Evolutionary conservation across 2,888 invertebrate genomes (phyloP).

Genomic region (Hydriomena furcata): DNA sequence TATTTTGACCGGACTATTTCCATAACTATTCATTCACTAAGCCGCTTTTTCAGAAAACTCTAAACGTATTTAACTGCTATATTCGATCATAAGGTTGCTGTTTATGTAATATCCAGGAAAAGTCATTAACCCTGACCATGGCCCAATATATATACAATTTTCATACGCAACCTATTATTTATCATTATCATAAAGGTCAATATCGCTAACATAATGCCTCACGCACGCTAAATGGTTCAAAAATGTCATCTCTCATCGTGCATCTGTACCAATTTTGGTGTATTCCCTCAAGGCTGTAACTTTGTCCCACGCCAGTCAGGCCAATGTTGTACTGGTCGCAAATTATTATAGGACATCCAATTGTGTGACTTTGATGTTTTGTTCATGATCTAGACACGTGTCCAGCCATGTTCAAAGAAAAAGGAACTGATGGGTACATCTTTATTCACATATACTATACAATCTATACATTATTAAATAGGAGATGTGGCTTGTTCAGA

Average conservation of each 20-base stretch:
- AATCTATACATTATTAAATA: too few species aligned
- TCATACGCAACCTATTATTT: not conserved
- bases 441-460: too few species aligned
- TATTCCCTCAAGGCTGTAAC: slow-evolving; percentile 9
- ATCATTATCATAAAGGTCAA: slow-evolving; percentile 11
- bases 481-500: too few species aligned
- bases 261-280: slow-evolving; percentile 15
- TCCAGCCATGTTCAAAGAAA: too few species aligned
- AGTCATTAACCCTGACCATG: slow-evolving; percentile 9
- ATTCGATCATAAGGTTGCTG: not conserved
- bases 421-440: too few species aligned
- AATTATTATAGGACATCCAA: too few species aligned
- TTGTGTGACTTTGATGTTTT: too few species aligned
- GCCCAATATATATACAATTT: not conserved
- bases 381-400: too few species aligned
- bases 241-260: slow-evolving; percentile 19
- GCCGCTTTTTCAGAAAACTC: not conserved
- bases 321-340: slow-evolving; percentile 1
- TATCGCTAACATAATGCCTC: slow-evolving; percentile 10
- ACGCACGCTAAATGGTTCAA: slow-evolving; percentile 1
- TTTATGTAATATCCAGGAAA: slow-evolving; percentile 14
- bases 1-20: too few species aligned
- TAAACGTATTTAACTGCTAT: not conserved
- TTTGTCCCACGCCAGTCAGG: slow-evolving; percentile 17
- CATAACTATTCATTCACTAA: too few species aligned